These are phyloP conservation scores for Sinocyclocheilus rhinocerous DNA, from an alignment of 2,113 vertebrate genomes.

Conservation along the genomic window DNA sequence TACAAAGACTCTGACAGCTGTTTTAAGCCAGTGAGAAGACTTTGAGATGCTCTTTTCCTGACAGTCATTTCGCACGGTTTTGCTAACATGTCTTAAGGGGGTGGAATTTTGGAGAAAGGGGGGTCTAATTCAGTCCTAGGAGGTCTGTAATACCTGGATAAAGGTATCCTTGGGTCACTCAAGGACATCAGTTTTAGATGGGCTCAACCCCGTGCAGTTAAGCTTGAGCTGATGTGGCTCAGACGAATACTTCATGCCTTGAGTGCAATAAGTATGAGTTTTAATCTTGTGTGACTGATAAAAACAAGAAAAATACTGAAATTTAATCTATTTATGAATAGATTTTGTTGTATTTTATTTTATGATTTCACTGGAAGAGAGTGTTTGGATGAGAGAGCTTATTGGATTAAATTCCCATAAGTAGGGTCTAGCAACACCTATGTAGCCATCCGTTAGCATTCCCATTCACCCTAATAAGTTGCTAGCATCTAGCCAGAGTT, in stretches of 20 bases:
- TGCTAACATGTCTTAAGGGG: background rate
- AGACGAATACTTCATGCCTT: background rate
- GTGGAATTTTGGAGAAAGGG: background rate
- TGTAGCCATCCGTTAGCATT: too few species aligned
- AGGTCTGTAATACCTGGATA: conserved; percentile 4
- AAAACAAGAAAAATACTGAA: too few species aligned
- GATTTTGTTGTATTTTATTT: too few species aligned
- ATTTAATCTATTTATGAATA: too few species aligned
- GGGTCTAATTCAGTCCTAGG: background rate
- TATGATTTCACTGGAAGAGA: too few species aligned
- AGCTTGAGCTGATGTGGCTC: background rate
- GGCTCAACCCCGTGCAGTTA: background rate
- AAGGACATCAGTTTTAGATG: background rate
- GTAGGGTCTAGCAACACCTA: too few species aligned
- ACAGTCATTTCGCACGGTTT: background rate
- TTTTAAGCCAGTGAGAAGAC: background rate
- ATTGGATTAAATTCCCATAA: too few species aligned
- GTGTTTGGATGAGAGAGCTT: too few species aligned
- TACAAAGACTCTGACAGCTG: background rate
- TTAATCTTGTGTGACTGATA: background rate
- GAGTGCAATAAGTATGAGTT: background rate
- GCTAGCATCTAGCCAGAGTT: too few species aligned
- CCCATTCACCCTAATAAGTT: too few species aligned
- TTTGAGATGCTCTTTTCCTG: background rate
- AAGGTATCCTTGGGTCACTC: background rate